Percentiles rank a stretch among this genome's conserved stretches.
Conservation (phyloP, 2,113 vertebrate genomes). For the Datnioides undecimradiatus region DNA sequence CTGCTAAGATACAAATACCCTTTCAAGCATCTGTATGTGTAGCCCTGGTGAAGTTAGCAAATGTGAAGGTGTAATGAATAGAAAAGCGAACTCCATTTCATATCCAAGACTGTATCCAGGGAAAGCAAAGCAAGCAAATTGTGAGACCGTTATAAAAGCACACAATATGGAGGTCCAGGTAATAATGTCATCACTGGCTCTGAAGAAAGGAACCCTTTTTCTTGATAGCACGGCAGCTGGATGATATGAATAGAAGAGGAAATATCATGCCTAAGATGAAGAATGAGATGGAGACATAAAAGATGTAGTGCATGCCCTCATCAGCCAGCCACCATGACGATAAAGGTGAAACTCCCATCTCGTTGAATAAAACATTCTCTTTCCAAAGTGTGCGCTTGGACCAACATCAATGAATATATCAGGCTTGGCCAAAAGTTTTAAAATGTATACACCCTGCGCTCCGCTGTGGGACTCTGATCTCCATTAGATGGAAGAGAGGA, state of each 20-base stretch:
- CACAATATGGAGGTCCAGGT: background rate
- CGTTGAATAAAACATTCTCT: slow-evolving; percentile 61
- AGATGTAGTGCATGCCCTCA: slow-evolving; percentile 45
- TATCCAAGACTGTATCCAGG: background rate
- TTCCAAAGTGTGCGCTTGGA: slow-evolving; percentile 34
- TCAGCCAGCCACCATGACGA: slow-evolving; percentile 25
- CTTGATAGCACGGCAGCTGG: background rate
- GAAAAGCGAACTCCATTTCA: background rate
- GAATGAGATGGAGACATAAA: slow-evolving; percentile 49
- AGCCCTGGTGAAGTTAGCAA: background rate
- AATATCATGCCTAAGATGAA: slow-evolving; percentile 15
- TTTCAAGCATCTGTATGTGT: background rate
- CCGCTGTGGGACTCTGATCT: slow-evolving; percentile 7
- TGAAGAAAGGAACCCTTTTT: background rate
- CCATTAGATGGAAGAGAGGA: background rate
- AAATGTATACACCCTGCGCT: slow-evolving; percentile 12
- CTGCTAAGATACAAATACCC: background rate
- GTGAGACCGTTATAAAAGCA: background rate
- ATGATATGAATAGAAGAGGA: slow-evolving; percentile 42
- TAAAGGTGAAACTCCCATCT: slow-evolving; percentile 33
- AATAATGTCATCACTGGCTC: slow-evolving; percentile 23
- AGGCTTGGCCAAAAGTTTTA: slow-evolving; percentile 17
- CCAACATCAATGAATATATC: slow-evolving; percentile 42
- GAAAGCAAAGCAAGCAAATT: background rate
- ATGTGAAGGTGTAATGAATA: background rate